Evolutionary conservation across 2,113 vertebrate species (phyloP).

Genomic region (Peromyscus californicus): DNA sequence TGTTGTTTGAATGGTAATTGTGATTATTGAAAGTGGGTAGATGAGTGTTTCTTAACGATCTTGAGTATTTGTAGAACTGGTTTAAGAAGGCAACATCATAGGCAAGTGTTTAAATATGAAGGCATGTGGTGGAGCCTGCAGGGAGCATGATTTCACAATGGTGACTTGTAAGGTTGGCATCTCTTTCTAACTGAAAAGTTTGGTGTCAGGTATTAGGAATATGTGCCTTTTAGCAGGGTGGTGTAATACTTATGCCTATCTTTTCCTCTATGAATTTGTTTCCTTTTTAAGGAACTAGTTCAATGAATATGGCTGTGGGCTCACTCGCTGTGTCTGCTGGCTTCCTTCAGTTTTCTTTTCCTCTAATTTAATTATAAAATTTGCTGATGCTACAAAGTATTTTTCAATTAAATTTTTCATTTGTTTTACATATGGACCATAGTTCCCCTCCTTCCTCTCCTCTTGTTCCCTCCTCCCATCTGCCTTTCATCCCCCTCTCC

Average conservation of each 20-base stretch:
- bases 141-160: background rate
- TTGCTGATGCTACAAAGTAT: background rate
- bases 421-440: too few relatives aligned
- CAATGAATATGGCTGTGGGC: background rate
- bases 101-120: background rate
- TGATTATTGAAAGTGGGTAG: background rate
- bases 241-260: background rate
- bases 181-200: background rate
- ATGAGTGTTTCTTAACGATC: background rate
- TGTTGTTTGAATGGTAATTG: background rate
- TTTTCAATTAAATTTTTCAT: background rate
- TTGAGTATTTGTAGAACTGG: background rate
- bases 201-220: background rate
- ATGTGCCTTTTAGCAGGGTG: background rate
- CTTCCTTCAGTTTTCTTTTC: background rate
- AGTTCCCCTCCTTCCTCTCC: too few relatives aligned
- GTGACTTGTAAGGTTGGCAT: background rate
- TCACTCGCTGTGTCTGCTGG: background rate
- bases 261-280: background rate
- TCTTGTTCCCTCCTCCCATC: too few relatives aligned
- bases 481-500: too few relatives aligned
- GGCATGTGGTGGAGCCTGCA: accelerated
- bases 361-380: background rate
- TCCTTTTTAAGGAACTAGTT: background rate
- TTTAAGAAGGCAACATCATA: background rate